These are phyloP conservation scores for Istiophorus platypterus DNA, from an alignment of 2,113 vertebrate species.

Conservation along the genomic window DNA sequence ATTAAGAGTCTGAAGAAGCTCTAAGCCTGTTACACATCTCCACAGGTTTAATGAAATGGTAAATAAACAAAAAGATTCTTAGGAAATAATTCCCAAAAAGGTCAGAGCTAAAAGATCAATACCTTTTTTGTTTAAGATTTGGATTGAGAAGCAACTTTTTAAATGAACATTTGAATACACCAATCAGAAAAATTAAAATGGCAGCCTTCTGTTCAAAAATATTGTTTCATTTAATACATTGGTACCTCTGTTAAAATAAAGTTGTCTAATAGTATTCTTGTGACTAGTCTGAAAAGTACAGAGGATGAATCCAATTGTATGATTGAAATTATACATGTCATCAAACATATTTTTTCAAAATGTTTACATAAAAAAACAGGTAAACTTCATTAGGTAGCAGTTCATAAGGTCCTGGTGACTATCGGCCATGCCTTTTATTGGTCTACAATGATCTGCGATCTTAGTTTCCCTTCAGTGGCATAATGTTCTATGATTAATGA, in stretches of 20 bases:
- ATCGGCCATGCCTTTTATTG: neutral
- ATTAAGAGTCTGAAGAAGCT: conserved; percentile 63
- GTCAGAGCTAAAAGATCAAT: neutral
- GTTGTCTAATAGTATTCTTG: neutral
- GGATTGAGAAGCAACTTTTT: conserved; percentile 23
- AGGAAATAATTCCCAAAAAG: conserved; percentile 11
- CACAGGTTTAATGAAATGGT: conserved; percentile 44
- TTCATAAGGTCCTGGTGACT: neutral
- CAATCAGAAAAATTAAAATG: neutral
- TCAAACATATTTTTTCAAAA: neutral
- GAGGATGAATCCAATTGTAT: neutral
- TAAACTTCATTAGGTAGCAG: neutral
- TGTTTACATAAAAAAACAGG: neutral
- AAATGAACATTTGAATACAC: neutral
- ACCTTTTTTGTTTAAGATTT: conserved; percentile 25
- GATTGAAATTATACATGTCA: neutral
- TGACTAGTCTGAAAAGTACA: neutral
- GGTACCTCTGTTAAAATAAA: neutral
- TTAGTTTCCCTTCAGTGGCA: neutral
- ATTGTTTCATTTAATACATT: neutral
- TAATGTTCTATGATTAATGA: conserved; percentile 22
- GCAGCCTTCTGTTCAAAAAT: neutral
- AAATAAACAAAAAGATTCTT: conserved; percentile 20
- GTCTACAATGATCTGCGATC: neutral
- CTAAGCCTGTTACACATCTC: conserved; percentile 28